These are phyloP conservation scores for Papilio elwesi DNA, from an alignment of 2,888 invertebrate species.

Conservation along the genomic window DNA sequence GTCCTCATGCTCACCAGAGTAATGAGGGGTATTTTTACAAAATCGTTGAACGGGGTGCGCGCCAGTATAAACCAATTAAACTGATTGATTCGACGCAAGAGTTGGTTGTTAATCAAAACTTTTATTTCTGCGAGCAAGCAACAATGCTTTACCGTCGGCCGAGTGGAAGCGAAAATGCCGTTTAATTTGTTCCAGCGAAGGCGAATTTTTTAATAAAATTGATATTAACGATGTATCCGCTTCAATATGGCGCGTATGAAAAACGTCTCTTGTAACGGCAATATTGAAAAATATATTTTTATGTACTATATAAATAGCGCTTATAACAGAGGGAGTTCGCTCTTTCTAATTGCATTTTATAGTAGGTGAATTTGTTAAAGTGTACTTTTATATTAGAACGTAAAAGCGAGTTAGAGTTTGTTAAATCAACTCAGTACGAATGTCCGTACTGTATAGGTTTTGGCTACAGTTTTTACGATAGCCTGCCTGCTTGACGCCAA, in stretches of 20 bases:
- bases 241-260: conserved; percentile 40
- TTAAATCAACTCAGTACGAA: too few species aligned
- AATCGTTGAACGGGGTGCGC: conserved; percentile 38
- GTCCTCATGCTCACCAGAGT: conserved; percentile 40
- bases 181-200: conserved; percentile 57
- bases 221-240: conserved; percentile 46
- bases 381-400: neutral
- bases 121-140: conserved; percentile 55
- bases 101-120: conserved; percentile 61
- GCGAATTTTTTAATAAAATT: conserved; percentile 60
- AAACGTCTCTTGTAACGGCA: conserved; percentile 33
- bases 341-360: conserved; percentile 39
- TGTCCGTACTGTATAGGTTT: too few species aligned
- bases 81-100: conserved; percentile 64
- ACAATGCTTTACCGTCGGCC: too few species aligned
- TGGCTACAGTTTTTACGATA: too few species aligned
- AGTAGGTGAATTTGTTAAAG: conserved; percentile 9
- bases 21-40: conserved; percentile 31
- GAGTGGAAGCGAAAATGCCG: conserved; percentile 58
- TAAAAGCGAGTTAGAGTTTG: too few species aligned
- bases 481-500: too few species aligned
- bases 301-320: conserved; percentile 18
- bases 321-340: conserved; percentile 30
- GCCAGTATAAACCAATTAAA: conserved; percentile 60
- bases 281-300: conserved; percentile 40